These are phyloP conservation scores for Ladona fulva DNA, from an alignment of 1,140 invertebrate species.

Conservation along the genomic window DNA sequence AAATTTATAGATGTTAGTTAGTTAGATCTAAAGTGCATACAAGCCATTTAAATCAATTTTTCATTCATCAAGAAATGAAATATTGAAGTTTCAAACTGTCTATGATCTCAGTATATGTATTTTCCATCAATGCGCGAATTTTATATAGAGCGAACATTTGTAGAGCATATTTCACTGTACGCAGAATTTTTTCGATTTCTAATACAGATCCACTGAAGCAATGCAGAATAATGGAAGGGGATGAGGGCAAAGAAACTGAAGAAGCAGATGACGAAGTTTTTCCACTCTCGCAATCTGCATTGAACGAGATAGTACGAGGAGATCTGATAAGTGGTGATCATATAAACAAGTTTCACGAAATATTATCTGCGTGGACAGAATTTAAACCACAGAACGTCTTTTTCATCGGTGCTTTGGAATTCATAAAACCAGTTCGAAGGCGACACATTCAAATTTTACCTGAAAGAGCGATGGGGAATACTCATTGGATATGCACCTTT, in stretches of 20 bases:
- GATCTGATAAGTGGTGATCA: background rate
- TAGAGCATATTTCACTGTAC: no score
- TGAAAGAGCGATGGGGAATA: background rate
- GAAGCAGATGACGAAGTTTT: background rate
- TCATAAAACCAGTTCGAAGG: background rate
- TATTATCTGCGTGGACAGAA: background rate
- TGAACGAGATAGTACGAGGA: background rate
- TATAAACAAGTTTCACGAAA: background rate
- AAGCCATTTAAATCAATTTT: no score
- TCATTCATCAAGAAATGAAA: no score
- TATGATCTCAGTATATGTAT: no score
- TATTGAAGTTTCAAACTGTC: no score
- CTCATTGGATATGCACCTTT: background rate
- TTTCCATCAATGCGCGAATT: no score
- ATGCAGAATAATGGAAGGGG: background rate
- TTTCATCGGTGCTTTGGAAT: background rate
- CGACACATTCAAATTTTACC: background rate
- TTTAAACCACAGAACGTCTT: background rate
- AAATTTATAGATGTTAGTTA: no score
- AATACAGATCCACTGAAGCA: no score
- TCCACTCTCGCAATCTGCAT: background rate
- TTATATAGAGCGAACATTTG: no score
- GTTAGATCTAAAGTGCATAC: no score
- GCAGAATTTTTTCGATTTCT: no score
- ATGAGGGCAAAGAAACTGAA: background rate